Evolutionary conservation across 2,888 invertebrate genomes (phyloP).

Genomic region (Latheticus oryzae): DNA sequence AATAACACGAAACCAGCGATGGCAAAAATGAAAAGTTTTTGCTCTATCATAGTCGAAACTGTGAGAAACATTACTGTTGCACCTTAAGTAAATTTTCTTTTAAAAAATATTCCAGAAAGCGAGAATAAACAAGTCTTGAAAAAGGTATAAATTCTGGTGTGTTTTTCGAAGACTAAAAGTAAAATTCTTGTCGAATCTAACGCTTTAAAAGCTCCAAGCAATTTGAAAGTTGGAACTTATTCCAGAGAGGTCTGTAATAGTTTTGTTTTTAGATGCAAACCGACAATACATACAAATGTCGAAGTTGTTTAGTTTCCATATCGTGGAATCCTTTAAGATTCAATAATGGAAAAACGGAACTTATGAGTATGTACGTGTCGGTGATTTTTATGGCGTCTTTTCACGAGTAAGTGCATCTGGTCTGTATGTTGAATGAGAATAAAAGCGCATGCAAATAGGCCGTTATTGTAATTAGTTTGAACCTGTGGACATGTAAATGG

Average conservation of each 20-base stretch:
- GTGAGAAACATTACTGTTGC: no score
- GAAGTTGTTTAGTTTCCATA: constrained; percentile 9
- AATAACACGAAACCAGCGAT: no score
- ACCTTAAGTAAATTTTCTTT: no score
- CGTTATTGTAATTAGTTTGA: constrained; percentile 55
- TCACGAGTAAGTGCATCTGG: constrained; percentile 31
- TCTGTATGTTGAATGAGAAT: constrained; percentile 43
- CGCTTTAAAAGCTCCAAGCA: no score
- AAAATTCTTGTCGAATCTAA: no score
- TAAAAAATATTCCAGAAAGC: no score
- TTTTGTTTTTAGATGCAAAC: constrained; percentile 6
- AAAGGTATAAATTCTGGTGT: no score
- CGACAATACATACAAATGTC: constrained; percentile 10
- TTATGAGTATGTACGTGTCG: not conserved
- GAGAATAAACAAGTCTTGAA: no score
- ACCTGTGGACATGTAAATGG: constrained; percentile 57
- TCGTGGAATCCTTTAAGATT: not conserved
- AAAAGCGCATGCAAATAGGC: constrained; percentile 53
- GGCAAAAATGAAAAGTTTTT: no score
- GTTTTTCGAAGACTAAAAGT: no score
- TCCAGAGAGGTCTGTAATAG: not conserved
- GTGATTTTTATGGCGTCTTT: not conserved
- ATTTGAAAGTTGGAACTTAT: not conserved
- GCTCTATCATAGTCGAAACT: no score
- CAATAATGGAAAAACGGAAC: constrained; percentile 1